These are phyloP conservation scores for Alloscopus bannaensis DNA, from an alignment of 2,888 invertebrate genomes.

Conservation along the genomic window DNA sequence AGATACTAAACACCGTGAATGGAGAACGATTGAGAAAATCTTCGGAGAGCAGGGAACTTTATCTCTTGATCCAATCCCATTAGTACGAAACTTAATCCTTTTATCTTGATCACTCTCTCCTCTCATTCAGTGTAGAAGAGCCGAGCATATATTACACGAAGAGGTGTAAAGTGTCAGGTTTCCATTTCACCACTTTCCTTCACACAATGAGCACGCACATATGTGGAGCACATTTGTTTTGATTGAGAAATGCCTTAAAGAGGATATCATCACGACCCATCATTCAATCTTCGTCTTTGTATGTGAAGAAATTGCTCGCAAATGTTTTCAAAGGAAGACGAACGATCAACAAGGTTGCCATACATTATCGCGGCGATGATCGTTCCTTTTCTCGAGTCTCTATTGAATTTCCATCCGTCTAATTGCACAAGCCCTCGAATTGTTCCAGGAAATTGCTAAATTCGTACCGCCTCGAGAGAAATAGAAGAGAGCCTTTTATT, in stretches of 20 bases:
- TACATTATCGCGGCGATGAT: too few species aligned
- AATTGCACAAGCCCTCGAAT: slow-evolving; percentile 37
- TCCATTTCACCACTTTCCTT: slow-evolving; percentile 13
- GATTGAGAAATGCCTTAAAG: slow-evolving; percentile 15
- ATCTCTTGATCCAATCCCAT: too few species aligned
- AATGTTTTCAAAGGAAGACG: neutral
- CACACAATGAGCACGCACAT: slow-evolving; percentile 9
- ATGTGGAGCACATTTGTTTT: slow-evolving; percentile 25
- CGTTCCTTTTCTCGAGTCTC: slow-evolving; percentile 1
- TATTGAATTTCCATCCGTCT: slow-evolving; percentile 8
- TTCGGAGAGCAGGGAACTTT: neutral
- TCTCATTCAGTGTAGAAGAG: slow-evolving; percentile 21
- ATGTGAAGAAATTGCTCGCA: neutral
- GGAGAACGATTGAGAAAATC: slow-evolving; percentile 9
- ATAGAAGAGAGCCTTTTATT: slow-evolving; percentile 11
- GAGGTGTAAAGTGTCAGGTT: slow-evolving; percentile 3
- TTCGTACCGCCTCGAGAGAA: slow-evolving; percentile 21
- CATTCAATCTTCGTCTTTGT: neutral
- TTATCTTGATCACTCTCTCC: slow-evolving; percentile 44
- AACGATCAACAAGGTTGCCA: too few species aligned
- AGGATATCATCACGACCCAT: slow-evolving; percentile 14
- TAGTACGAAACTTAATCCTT: slow-evolving; percentile 65
- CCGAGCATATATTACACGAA: too few species aligned
- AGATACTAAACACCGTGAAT: too few species aligned
- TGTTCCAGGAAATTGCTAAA: slow-evolving; percentile 63